A percentile compares a stretch with the other conserved stretches of the same genome.
Evolutionary conservation across 2,797 vertebrate genomes (phyloP).

Genomic region (Valencia hispanica): DNA sequence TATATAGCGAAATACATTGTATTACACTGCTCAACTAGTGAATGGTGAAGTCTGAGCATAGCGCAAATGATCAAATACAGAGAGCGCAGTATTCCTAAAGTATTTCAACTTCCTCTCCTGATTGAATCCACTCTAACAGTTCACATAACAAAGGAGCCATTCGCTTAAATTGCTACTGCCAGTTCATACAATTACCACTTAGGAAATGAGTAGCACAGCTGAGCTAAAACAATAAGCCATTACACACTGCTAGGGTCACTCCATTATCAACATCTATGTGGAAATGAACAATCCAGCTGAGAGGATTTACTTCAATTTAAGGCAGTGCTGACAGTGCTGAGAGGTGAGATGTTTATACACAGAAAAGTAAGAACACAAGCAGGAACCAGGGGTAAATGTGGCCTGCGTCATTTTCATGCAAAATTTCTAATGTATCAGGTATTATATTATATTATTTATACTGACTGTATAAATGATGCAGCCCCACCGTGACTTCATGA

Average conservation of each 20-base stretch:
- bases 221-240: conserved; percentile 53
- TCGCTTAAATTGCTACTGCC: conserved; percentile 15
- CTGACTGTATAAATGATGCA: too few relatives aligned
- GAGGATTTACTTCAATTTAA: conserved; percentile 3
- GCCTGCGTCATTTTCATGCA: too few relatives aligned
- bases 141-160: conserved; percentile 37
- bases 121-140: conserved; percentile 25
- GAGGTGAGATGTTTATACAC: not conserved
- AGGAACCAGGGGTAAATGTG: not conserved
- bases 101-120: conserved; percentile 37
- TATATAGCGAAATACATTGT: not conserved
- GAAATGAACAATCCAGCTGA: conserved; percentile 30
- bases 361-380: not conserved
- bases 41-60: not conserved
- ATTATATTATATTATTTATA: too few relatives aligned
- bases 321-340: not conserved
- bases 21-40: not conserved
- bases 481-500: too few relatives aligned
- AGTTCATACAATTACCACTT: conserved; percentile 44
- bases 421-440: too few relatives aligned
- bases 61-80: conserved; percentile 7
- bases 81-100: conserved; percentile 4
- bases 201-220: conserved; percentile 58
- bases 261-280: conserved; percentile 36
- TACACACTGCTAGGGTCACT: conserved; percentile 16